Evolutionary conservation across 2,888 invertebrate species (phyloP).

Genomic region (Trissolcus japonicus): DNA sequence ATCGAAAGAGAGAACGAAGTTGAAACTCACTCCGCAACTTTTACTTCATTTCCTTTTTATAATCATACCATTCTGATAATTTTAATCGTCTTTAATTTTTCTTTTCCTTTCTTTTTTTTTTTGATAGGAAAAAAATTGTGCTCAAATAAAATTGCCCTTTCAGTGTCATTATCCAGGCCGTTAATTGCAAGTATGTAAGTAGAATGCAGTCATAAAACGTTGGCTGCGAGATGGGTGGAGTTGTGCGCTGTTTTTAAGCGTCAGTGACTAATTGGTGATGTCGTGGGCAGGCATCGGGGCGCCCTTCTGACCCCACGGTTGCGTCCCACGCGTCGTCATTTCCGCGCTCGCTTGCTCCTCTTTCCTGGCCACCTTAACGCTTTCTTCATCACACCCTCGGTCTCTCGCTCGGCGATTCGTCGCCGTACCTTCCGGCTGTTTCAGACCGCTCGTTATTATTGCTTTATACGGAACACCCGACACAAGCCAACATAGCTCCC

Average conservation of each 20-base stretch:
- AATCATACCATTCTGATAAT: neutral
- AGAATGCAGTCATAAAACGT: constrained; percentile 65
- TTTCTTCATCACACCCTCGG: constrained; percentile 5
- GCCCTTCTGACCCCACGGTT: constrained; percentile 64
- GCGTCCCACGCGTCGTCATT: constrained; percentile 51
- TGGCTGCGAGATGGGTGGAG: constrained; percentile 65
- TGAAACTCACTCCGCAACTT: neutral
- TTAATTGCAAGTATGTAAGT: constrained; percentile 58
- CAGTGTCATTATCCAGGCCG: constrained; percentile 47
- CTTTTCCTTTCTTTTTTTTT: neutral
- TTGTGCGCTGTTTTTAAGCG: constrained; percentile 75
- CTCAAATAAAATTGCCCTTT: constrained; percentile 25
- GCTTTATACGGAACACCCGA: constrained; percentile 58
- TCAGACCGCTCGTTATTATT: constrained; percentile 63
- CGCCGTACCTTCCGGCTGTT: constrained; percentile 51
- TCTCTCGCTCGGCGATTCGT: constrained; percentile 34
- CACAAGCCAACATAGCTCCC: constrained; percentile 36
- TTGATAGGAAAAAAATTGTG: neutral
- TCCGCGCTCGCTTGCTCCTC: constrained; percentile 52
- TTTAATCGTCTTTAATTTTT: neutral
- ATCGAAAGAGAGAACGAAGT: neutral
- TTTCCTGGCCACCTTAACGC: constrained; percentile 40
- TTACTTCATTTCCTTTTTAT: neutral
- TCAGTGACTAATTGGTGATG: constrained; percentile 76
- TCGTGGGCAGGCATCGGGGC: constrained; percentile 75